Base-by-base conservation (phyloP, 64 coral and sea anemone genomes). In the Montipora capricornis region DNA sequence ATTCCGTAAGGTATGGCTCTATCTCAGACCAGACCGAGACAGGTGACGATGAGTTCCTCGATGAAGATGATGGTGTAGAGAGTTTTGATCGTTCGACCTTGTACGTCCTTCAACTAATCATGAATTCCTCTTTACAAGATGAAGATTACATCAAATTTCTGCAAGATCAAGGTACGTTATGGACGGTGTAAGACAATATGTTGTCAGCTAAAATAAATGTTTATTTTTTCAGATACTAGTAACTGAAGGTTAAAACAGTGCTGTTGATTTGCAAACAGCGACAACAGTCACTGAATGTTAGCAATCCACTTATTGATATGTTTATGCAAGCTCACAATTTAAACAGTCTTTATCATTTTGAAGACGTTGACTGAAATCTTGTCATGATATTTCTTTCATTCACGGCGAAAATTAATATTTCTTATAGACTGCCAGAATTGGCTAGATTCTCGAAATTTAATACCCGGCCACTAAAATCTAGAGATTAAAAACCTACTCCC, bases 101-200 rank as follows among this genome's bases (percentile, higher is more conserved):
- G 75, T n/a, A n/a, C n/a, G n/a, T 4, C 37, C 75, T 44, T 37
- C 16, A 58, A 57, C 64, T 78, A 4, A 57, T 20, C 57, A 95
- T 87, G 89, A 81, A 16, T 75, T 89, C 71, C 1, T 53, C 49
- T 77, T 17, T 45, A 44, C 71, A 73, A 69, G 94, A 95, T 71
- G 88, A 85, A 78, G 88, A 93, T 86, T 97, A 97, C 79, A 86
- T 89, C 59, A 94, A 97, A 85, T 94, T 97, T 93, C 84, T 97
- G 20, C 95, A 97, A 97, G 95, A 97, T 73, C 95, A 97, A 97
- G 92, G 95, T 97, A 73, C 74, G 57, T 10, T 55, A n/a, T 46
- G 37, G 44, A n/a, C 52, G 14, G 19, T 90, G 62, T 9, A 8
- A 55, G 68, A 11, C 60, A 13, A 80, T 60, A 50, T 78, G 75